Evolutionary conservation across 1,140 invertebrate genomes (phyloP), one percentile per base, ranked within the genome.

Genomic region (Melanaphis sacchari): DNA sequence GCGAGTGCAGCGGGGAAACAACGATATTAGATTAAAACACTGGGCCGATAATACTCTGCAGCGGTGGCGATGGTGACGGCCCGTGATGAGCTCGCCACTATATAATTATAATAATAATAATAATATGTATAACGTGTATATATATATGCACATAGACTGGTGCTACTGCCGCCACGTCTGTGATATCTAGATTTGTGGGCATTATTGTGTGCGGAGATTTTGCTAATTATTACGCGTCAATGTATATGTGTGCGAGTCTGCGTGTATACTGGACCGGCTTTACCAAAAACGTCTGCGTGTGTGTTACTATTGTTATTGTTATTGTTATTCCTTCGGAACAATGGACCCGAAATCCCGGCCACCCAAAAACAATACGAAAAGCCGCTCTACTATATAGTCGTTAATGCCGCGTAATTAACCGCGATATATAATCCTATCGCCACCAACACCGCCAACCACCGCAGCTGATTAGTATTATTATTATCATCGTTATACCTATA

Each of bases 341-440:
- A 92, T 92, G 66, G 41, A 49, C 66, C 66, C 26, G 66, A 91
- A 91, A 76, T 81, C 90, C n/a, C 54, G 41, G 31, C n/a, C 24
- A 18, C 7, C 46, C 91, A 84, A 92, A 92, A 92, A 92, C 91
- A 84, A 92, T 92, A 92, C 76, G 66, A 92, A 82, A 49, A 84
- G 8, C 66, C 66, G 46, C 41, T 46, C 91, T 43, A 31, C 59
- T 76, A 81, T 18, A n/a, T 21, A 76, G 90, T 66, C 41, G 41
- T 91, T 91, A 91, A 91, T 91, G 59, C 90, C 59, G 90, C 66
- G 90, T 91, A 91, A 91, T 91, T 91, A 92, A 92, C 91, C 91
- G 91, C 91, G 66, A 52, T 84, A 84, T 84, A 84, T 93, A 93
- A 93, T 93, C 46, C 88, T 36, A 8, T 2, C 49, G 38, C 49